These are phyloP conservation scores for Eumerus sabulonum DNA, from an alignment of 2,888 invertebrate species.

Conservation along the genomic window DNA sequence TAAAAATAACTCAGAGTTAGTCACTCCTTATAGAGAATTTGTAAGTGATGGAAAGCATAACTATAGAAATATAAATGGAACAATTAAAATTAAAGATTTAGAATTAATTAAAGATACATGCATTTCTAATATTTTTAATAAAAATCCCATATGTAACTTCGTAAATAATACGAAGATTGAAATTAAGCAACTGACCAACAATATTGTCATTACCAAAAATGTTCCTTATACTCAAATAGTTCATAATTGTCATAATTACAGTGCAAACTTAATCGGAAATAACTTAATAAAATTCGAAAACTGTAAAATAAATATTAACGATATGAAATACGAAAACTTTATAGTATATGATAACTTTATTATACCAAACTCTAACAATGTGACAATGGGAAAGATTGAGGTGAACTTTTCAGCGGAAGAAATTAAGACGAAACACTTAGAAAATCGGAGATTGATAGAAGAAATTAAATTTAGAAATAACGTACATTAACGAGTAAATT, in stretches of 20 bases:
- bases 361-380: constrained; percentile 17
- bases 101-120: constrained; percentile 30
- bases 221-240: constrained; percentile 9
- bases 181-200: too few species aligned
- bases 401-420: constrained; percentile 12
- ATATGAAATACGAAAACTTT: constrained; percentile 36
- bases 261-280: constrained; percentile 1
- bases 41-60: constrained; percentile 20
- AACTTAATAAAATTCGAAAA: constrained; percentile 15
- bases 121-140: constrained; percentile 13
- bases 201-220: constrained; percentile 10
- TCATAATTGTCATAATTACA: constrained; percentile 39
- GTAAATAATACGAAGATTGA: too few species aligned
- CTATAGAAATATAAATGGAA: constrained; percentile 5
- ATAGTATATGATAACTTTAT: constrained; percentile 23
- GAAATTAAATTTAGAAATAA: constrained; percentile 14
- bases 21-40: constrained; percentile 9
- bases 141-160: constrained; percentile 30
- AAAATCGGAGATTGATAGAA: constrained; percentile 23
- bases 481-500: constrained; percentile 1
- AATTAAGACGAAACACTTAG: constrained; percentile 1
- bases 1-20: constrained; percentile 34
- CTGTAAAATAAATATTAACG: constrained; percentile 14
- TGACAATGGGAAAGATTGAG: constrained; percentile 22
- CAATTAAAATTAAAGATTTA: constrained; percentile 23